Evolutionary conservation across 2,888 invertebrate genomes (phyloP).

Genomic region (Folsomia candida): DNA sequence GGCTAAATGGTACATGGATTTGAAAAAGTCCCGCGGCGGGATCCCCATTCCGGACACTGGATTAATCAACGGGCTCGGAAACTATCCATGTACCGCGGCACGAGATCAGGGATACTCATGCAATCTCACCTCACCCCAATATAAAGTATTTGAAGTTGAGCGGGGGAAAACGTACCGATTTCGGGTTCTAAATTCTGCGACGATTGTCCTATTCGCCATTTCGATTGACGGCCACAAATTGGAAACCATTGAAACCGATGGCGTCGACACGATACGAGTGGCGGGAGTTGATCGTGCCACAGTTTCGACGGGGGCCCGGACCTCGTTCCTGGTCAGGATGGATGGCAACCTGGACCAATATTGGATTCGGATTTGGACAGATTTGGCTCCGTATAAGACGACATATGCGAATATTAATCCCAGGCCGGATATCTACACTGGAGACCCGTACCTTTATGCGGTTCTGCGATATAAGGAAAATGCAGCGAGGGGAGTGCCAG

Average conservation of each 20-base stretch:
- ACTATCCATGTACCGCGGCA: conserved; percentile 18
- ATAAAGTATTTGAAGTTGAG: no score
- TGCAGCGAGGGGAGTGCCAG: no score
- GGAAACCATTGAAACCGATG: conserved; percentile 37
- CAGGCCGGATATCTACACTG: no score
- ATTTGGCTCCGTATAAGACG: no score
- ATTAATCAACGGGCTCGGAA: conserved; percentile 24
- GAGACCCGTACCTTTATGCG: no score
- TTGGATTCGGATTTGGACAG: conserved; percentile 24
- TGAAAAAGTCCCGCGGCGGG: no score
- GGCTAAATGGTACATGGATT: no score
- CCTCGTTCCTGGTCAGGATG: conserved; percentile 33
- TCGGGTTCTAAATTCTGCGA: conserved; percentile 31
- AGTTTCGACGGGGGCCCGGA: conserved; percentile 33
- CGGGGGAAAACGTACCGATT: conserved; percentile 31
- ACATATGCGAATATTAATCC: no score
- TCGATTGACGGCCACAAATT: conserved; percentile 29
- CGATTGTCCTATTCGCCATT: conserved; percentile 33
- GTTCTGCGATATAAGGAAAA: no score
- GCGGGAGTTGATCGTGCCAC: conserved; percentile 26
- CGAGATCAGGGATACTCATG: no score
- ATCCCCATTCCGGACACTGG: conserved; percentile 26
- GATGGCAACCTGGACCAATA: conserved; percentile 26
- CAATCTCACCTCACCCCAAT: no score
- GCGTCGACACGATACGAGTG: conserved; percentile 26